Evolutionary conservation across 2,113 vertebrate species (phyloP).

Genomic region (Chiloscyllium plagiosum): DNA sequence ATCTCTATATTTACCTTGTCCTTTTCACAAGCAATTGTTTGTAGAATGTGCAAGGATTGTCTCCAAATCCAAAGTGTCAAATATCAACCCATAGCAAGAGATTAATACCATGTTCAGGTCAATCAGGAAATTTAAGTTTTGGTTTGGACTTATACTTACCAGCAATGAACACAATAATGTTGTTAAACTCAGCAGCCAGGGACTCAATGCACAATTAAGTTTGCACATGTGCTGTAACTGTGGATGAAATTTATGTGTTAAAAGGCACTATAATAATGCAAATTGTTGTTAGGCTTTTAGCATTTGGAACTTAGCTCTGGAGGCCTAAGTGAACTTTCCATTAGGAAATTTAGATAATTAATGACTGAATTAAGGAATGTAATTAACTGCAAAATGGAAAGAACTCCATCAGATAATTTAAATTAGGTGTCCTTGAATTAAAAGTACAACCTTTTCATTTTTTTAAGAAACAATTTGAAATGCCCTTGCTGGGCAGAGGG

Average conservation of each 20-base stretch:
- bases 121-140: background rate
- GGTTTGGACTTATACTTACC: background rate
- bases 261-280: background rate
- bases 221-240: too few relatives aligned
- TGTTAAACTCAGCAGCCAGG: background rate
- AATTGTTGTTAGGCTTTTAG: background rate
- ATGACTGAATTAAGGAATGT: background rate
- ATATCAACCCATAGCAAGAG: too few relatives aligned
- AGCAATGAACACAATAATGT: background rate
- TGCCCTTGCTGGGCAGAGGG: too few relatives aligned
- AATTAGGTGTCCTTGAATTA: background rate
- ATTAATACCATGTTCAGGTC: too few relatives aligned
- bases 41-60: too few relatives aligned
- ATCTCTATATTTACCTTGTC: too few relatives aligned
- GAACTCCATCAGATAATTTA: background rate
- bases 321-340: background rate
- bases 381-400: background rate
- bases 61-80: too few relatives aligned
- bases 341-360: background rate
- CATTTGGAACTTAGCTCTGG: background rate
- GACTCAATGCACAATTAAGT: background rate
- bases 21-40: too few relatives aligned
- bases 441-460: background rate
- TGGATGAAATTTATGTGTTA: too few relatives aligned
- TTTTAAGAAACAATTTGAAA: background rate